phyloP scores from a whole-genome alignment of 2,797 vertebrate species.

The Mergus octosetaceus region DNA sequence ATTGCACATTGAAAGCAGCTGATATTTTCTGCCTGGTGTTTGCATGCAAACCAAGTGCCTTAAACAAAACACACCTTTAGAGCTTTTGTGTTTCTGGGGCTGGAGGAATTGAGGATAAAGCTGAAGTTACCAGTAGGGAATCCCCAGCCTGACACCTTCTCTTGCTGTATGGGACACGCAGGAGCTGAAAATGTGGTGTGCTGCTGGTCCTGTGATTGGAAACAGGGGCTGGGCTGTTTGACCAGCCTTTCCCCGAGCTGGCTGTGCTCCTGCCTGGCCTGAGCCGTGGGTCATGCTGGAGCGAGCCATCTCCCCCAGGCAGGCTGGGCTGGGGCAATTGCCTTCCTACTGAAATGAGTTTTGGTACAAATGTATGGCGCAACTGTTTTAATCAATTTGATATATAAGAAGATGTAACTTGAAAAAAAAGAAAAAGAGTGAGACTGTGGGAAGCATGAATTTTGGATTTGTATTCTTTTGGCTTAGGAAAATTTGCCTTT shows the following conservation, averaged over 20 bases:
- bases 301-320: not conserved
- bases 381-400: not conserved
- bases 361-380: not conserved
- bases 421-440: not conserved
- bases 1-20: not conserved
- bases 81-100: not conserved
- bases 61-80: not conserved
- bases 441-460: not conserved
- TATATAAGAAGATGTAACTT: not conserved
- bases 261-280: not conserved
- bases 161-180: not conserved
- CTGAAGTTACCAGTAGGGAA: not conserved
- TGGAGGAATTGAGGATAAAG: not conserved
- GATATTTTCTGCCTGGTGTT: not conserved
- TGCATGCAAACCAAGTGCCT: not conserved
- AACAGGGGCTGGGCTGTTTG: not conserved
- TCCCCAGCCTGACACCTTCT: not conserved
- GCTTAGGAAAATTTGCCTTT: not conserved
- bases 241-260: not conserved
- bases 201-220: not conserved
- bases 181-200: not conserved
- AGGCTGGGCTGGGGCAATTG: not conserved
- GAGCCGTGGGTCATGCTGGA: not conserved
- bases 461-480: not conserved
- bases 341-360: not conserved